Conservation (phyloP, 2,113 vertebrate species). For the Cephalopterus ornatus region DNA sequence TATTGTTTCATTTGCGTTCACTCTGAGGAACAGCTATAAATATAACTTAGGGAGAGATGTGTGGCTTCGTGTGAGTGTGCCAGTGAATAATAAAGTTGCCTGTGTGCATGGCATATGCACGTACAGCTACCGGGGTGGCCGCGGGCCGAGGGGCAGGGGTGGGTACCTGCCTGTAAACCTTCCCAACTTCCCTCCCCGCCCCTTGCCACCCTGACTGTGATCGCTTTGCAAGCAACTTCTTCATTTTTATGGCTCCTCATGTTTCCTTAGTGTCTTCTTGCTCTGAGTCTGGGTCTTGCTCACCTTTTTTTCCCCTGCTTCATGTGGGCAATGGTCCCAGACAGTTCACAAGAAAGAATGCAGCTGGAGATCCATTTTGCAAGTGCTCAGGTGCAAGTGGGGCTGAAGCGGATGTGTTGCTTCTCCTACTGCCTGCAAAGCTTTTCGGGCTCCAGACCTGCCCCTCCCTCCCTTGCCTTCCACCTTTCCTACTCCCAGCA, state of each 20-base stretch:
- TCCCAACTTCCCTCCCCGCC: neutral
- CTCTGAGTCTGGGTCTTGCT: neutral
- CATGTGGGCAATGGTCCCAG: fast-evolving
- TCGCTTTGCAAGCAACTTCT: neutral
- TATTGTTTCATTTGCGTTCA: conserved; percentile 29
- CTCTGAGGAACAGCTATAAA: conserved; percentile 40
- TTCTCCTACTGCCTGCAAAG: neutral
- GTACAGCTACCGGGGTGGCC: neutral
- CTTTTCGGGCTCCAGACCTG: neutral
- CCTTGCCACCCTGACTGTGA: neutral
- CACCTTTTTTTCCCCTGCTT: neutral
- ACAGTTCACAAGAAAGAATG: neutral
- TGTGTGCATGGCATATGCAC: neutral
- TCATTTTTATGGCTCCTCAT: neutral
- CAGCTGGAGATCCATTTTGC: neutral
- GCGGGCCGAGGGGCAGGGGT: neutral
- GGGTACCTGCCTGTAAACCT: neutral
- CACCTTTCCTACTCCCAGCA: neutral
- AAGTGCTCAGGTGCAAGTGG: fast-evolving
- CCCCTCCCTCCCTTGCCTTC: neutral
- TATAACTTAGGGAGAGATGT: conserved; percentile 37
- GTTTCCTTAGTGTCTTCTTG: neutral
- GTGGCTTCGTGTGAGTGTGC: conserved; percentile 23
- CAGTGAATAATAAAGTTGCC: conserved; percentile 51
- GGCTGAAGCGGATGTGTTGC: neutral